Evolutionary conservation across 2,113 vertebrate species (phyloP).

Genomic region (Calyptommatus sinebrachiatus): DNA sequence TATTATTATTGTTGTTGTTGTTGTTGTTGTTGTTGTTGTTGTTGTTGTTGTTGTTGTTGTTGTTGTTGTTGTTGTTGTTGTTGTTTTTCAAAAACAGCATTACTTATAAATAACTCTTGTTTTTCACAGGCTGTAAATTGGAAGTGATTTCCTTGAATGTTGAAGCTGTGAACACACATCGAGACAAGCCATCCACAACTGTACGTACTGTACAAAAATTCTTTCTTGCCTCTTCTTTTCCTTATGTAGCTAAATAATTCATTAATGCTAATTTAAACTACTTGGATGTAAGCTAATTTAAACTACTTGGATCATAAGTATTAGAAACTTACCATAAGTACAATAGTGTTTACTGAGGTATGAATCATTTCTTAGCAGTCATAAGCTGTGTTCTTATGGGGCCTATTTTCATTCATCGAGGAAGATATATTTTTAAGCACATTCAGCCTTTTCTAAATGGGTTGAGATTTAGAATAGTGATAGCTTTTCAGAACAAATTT

Average conservation of each 20-base stretch:
- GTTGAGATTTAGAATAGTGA: neutral
- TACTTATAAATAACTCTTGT: neutral
- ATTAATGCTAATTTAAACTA: neutral
- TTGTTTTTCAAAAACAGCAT: neutral
- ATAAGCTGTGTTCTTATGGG: neutral
- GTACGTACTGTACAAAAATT: slow-evolving; percentile 68
- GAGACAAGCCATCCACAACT: slow-evolving; percentile 80
- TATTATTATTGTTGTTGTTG: no score
- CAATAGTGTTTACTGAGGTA: neutral
- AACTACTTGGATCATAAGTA: neutral
- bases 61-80: no score
- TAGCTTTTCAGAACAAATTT: neutral
- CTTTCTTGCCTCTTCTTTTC: neutral
- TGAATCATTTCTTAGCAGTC: neutral
- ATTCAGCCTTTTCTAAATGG: neutral
- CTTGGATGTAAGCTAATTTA: neutral
- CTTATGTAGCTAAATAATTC: neutral
- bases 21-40: no score
- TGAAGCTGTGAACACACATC: slow-evolving; percentile 94
- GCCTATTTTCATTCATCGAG: neutral
- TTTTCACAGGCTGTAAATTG: slow-evolving; percentile 88
- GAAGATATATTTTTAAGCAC: neutral
- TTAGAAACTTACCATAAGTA: no score
- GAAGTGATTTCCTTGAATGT: slow-evolving; percentile 88
- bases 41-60: no score